Percentiles rank a stretch among this genome's conserved stretches.
phyloP scores from a whole-genome alignment of 2,113 vertebrate genomes.

The Calidris pugnax region DNA sequence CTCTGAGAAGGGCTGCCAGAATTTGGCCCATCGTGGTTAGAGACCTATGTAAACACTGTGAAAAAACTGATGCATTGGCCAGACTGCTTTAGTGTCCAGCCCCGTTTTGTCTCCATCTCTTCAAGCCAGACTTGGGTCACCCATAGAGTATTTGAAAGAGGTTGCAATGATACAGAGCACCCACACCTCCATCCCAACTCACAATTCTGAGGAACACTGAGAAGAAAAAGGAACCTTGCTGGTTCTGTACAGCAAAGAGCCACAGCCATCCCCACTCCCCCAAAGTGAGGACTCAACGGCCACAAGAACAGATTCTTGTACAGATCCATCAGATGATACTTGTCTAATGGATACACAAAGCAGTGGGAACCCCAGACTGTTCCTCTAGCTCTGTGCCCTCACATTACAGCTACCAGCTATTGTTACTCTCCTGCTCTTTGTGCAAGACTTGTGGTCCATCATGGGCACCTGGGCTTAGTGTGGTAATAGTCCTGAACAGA shows the following conservation, averaged over 20 bases:
- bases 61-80: background rate
- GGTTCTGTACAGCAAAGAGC: background rate
- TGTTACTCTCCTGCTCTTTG: background rate
- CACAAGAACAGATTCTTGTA: background rate
- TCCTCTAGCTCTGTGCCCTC: background rate
- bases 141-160: background rate
- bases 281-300: background rate
- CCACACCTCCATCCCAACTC: background rate
- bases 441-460: fast-evolving
- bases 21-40: background rate
- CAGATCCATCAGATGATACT: fast-evolving
- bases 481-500: background rate
- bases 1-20: background rate
- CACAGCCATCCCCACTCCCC: background rate
- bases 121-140: background rate
- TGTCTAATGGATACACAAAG: background rate
- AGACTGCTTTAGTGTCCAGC: background rate
- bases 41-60: background rate
- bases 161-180: background rate
- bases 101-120: background rate
- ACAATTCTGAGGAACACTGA: background rate
- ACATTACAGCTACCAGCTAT: background rate
- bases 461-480: background rate
- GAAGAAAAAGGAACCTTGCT: background rate
- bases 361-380: background rate